Conservation (phyloP, 2,888 invertebrate genomes). For the Drosophila fungiperda region DNA sequence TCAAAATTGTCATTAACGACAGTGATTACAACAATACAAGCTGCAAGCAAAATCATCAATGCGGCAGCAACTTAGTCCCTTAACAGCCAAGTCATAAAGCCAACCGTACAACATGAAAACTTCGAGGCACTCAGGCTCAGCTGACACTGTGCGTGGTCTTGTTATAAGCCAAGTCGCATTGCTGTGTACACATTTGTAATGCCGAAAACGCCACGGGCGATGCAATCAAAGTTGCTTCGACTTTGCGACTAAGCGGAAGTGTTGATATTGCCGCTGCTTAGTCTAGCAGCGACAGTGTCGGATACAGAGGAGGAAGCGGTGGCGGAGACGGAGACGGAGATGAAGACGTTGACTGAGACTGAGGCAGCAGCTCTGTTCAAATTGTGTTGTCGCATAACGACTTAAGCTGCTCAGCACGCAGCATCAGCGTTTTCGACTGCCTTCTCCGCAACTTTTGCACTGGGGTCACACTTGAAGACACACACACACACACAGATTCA, state of each 20-base stretch:
- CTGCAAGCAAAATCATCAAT: conserved; percentile 39
- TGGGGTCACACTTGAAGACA: conserved; percentile 40
- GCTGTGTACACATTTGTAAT: conserved; percentile 50
- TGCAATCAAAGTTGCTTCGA: conserved; percentile 69
- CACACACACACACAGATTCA: conserved; percentile 51
- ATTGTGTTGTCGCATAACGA: conserved; percentile 70
- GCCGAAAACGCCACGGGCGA: conserved; percentile 55
- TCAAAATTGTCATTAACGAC: conserved; percentile 39
- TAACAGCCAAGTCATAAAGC: conserved; percentile 27
- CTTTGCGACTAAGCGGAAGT: conserved; percentile 63
- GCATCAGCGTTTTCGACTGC: conserved; percentile 66
- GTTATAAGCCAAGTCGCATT: conserved; percentile 63
- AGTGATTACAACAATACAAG: conserved; percentile 52
- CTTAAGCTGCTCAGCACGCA: conserved; percentile 76
- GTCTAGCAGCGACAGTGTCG: conserved; percentile 11
- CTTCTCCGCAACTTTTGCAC: conserved; percentile 35
- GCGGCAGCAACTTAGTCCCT: conserved; percentile 27
- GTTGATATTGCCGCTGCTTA: conserved; percentile 71
- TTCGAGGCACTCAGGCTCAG: conserved; percentile 49
- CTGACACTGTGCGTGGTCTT: conserved; percentile 27
- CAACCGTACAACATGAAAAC: conserved; percentile 26
- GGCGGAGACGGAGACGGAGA: background rate
- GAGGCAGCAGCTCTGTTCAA: conserved; percentile 36
- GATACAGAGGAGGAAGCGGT: background rate
- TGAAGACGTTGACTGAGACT: background rate